Evolutionary conservation across 1,140 invertebrate genomes (phyloP), one percentile per base, ranked within the genome.

Genomic region (Nasonia giraulti): DNA sequence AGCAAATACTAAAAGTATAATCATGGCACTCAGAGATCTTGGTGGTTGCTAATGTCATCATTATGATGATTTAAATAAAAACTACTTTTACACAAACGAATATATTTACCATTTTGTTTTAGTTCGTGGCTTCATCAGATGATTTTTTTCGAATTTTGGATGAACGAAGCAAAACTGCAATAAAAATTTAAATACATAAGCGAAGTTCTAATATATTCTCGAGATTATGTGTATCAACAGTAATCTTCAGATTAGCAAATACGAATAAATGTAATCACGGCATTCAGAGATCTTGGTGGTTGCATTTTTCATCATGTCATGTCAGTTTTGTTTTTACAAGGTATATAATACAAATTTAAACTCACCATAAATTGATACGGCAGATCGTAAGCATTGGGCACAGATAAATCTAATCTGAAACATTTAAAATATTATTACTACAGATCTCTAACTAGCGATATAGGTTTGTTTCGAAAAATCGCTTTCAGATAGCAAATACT

Each of bases 1-100:
- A 87, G 85, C 86, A 87, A 87, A 86, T 88, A 87, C 78, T 37
- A 69, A 62, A 82, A 76, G 7, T 74, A 37, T 84, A 88, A 87
- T 87, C 85, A 83, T 79, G 44, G 76, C 85, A 62, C 8, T 88
- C 85, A 83, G 44, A 66, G 75, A 87, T 88, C 82, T 87, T 85
- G 78, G 81, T 87, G 84, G 83, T 85, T 78, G 62, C 8, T 44
- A 73, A 76, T 31, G 4, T 84, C 84, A 85, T 87, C 78, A 86
- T 68, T 10, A 33, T 33, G 11, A 79, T 68, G 66, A 17, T 8
- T 12, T 37, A 20, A 62, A 66, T 6, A 20, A 40, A 76, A 0
- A 40, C 33, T 76, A n/a, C 33, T 76, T 44, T 40, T 40, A 31
- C 23, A 2, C 1, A 44, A 44, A 44, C 10, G 1, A 6, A 44